Percentiles rank a stretch among this genome's conserved stretches.
phyloP scores from a whole-genome alignment of 2,113 vertebrate genomes.

The Furnarius figulus region DNA sequence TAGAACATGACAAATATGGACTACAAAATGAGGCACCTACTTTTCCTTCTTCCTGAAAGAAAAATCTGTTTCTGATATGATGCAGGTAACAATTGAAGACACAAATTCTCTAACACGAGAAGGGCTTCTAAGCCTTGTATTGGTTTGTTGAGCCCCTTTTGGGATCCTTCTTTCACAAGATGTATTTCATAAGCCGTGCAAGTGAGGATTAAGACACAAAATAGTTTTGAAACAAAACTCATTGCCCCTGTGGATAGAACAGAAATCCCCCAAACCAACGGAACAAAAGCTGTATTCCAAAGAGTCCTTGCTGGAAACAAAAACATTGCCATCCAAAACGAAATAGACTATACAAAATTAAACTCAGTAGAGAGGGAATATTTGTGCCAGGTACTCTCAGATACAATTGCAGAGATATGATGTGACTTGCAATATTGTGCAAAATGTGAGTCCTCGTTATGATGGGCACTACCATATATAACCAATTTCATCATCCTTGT shows the following conservation, averaged over 20 bases:
- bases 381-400: conserved; percentile 71
- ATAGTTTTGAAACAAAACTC: conserved; percentile 33
- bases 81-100: not conserved
- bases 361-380: conserved; percentile 49
- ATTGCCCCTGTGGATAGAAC: conserved; percentile 9
- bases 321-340: conserved; percentile 42
- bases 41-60: conserved; percentile 60
- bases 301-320: conserved; percentile 27
- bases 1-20: not conserved
- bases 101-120: not conserved
- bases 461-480: conserved; percentile 83
- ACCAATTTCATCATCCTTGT: conserved; percentile 92
- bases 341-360: conserved; percentile 44
- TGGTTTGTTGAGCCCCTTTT: conserved; percentile 37
- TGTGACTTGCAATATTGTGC: conserved; percentile 72
- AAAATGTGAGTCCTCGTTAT: conserved; percentile 62
- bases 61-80: conserved; percentile 42
- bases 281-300: conserved; percentile 18
- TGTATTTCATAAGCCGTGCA: not conserved
- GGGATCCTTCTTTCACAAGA: not conserved
- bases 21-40: conserved; percentile 38
- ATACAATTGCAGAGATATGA: conserved; percentile 75
- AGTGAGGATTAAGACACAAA: conserved; percentile 32
- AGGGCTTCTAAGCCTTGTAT: conserved; percentile 7
- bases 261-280: not conserved